Evolutionary conservation across 1,140 invertebrate genomes (phyloP).

Genomic region (Dendrolimus punctatus): DNA sequence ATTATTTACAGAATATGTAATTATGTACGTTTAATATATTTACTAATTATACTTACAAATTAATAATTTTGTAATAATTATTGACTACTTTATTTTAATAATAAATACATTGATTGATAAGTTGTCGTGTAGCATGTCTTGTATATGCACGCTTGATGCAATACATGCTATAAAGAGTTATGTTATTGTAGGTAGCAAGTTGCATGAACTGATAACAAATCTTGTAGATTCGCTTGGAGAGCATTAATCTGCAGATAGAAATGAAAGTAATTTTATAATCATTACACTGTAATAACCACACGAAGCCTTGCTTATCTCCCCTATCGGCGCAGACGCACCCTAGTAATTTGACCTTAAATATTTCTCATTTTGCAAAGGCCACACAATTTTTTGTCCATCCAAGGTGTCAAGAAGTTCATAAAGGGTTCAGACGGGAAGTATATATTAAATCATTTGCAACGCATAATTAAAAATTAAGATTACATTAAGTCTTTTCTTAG

Average conservation of each 20-base stretch:
- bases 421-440: slow-evolving; percentile 24
- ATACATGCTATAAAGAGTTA: no score
- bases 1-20: no score
- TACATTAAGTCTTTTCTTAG: slow-evolving; percentile 30
- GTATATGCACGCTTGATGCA: no score
- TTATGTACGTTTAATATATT: no score
- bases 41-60: no score
- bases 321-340: slow-evolving; percentile 8
- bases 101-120: no score
- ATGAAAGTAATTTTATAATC: slow-evolving; percentile 1
- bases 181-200: no score
- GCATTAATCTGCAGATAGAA: background rate
- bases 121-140: no score
- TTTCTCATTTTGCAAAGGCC: background rate
- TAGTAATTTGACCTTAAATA: slow-evolving; percentile 18
- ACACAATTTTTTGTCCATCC: slow-evolving; percentile 41
- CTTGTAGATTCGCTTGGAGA: no score
- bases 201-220: no score
- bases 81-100: no score
- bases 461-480: slow-evolving; percentile 58
- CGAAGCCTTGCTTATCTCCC: slow-evolving; percentile 2
- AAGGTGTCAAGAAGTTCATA: slow-evolving; percentile 46
- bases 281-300: slow-evolving; percentile 3
- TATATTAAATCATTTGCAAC: slow-evolving; percentile 36
- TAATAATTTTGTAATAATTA: no score